Conservation (phyloP, 2,113 vertebrate species). For the Mormyrus lacerda region DNA sequence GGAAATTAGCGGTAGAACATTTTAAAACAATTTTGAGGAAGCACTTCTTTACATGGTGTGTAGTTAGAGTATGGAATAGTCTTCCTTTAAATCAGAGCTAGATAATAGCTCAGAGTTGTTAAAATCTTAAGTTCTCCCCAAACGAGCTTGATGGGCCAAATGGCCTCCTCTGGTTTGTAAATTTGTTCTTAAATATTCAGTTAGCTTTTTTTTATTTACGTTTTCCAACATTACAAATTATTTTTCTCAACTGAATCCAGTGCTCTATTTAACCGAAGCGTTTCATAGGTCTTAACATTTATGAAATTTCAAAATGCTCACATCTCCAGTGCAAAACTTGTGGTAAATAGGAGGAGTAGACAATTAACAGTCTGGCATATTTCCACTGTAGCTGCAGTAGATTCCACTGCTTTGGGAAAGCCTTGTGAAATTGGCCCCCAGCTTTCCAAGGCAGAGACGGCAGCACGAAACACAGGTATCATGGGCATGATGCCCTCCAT, state of each 20-base stretch:
- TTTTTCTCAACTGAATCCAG: not conserved
- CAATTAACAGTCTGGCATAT: not conserved
- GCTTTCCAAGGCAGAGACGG: not conserved
- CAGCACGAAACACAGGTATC: not conserved
- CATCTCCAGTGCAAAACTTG: not conserved
- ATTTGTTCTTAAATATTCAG: too few species aligned
- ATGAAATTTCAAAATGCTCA: not conserved
- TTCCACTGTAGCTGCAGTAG: not conserved
- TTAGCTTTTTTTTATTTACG: not conserved
- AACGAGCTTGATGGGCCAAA: too few species aligned
- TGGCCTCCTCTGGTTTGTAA: too few species aligned
- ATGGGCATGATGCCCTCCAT: not conserved
- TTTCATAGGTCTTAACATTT: not conserved
- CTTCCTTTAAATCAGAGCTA: too few species aligned
- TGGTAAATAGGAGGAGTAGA: not conserved
- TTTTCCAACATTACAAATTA: not conserved
- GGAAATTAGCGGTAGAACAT: too few species aligned
- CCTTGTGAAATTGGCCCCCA: not conserved
- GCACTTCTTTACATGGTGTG: too few species aligned
- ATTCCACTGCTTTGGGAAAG: not conserved
- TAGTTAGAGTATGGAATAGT: too few species aligned
- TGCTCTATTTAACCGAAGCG: not conserved
- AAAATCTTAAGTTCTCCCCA: too few species aligned
- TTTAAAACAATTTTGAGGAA: too few species aligned
- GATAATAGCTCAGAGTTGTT: too few species aligned